A percentile compares a stretch with the other conserved stretches of the same genome.
These are phyloP conservation scores for Labia minor DNA, from an alignment of 2,888 invertebrate genomes.

Conservation along the genomic window DNA sequence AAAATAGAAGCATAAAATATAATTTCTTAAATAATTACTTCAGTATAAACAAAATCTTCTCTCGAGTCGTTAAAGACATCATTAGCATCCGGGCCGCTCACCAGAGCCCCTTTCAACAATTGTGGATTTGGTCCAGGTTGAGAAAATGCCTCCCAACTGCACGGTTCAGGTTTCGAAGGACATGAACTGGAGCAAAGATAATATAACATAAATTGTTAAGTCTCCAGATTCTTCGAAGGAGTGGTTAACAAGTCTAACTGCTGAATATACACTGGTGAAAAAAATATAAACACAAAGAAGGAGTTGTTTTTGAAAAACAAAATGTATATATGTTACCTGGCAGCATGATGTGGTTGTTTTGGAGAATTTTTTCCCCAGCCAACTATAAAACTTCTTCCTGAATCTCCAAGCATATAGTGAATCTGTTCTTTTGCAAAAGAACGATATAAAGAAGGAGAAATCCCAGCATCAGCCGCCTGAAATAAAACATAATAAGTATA, in stretches of 20 bases:
- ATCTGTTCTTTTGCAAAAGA: slow-evolving; percentile 44
- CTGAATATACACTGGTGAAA: neutral
- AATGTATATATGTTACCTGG: slow-evolving; percentile 35
- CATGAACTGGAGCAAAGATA: slow-evolving; percentile 41
- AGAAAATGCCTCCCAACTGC: slow-evolving; percentile 40
- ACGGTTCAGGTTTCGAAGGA: slow-evolving; percentile 39
- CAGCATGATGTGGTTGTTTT: slow-evolving; percentile 43
- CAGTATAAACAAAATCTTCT: slow-evolving; percentile 44
- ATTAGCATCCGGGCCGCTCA: slow-evolving; percentile 45
- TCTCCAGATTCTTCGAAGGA: neutral
- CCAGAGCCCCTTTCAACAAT: slow-evolving; percentile 43
- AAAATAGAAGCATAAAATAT: no score
- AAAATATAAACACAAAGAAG: neutral
- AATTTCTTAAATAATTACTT: slow-evolving; percentile 28
- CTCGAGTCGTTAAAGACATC: slow-evolving; percentile 43
- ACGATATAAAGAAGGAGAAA: slow-evolving; percentile 35
- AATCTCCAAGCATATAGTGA: slow-evolving; percentile 43
- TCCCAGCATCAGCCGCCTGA: slow-evolving; percentile 36
- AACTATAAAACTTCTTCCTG: slow-evolving; percentile 44
- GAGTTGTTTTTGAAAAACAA: neutral
- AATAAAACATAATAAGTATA: neutral
- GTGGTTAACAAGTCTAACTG: neutral
- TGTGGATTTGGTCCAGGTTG: slow-evolving; percentile 41
- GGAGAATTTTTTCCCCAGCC: slow-evolving; percentile 46
- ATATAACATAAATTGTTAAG: neutral